A percentile compares a stretch with the other conserved stretches of the same genome.
Evolutionary conservation across 2,113 vertebrate genomes (phyloP).

Genomic region (Himantopus leucocephalus): DNA sequence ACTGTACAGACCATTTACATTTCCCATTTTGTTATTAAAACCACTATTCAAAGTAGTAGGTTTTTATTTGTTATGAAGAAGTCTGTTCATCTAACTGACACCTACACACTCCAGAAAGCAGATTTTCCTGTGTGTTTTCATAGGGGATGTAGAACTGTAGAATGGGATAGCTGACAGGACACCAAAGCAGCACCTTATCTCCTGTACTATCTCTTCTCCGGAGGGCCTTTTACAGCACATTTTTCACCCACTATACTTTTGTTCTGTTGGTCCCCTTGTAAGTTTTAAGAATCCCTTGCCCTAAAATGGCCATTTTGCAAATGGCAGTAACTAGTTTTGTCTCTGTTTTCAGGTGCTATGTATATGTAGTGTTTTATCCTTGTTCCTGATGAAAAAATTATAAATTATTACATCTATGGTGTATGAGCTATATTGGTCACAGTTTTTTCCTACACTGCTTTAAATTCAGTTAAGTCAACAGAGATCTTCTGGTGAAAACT

Average conservation of each 20-base stretch:
- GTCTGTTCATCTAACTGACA: background rate
- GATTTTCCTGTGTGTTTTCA: background rate
- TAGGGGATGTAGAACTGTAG: background rate
- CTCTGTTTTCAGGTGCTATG: background rate
- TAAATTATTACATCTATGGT: background rate
- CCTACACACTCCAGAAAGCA: background rate
- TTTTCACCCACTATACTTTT: background rate
- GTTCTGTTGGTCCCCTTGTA: background rate
- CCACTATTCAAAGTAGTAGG: background rate
- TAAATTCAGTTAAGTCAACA: background rate
- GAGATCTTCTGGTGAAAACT: background rate
- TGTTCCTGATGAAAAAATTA: background rate
- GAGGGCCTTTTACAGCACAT: background rate
- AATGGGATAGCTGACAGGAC: background rate
- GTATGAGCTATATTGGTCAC: background rate
- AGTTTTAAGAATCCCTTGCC: background rate
- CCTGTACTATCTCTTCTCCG: background rate
- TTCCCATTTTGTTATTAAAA: background rate
- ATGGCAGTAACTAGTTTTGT: background rate
- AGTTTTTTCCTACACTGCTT: background rate
- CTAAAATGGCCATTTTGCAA: background rate
- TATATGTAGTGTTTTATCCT: background rate
- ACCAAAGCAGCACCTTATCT: background rate
- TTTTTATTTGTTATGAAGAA: background rate
- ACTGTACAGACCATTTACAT: background rate